Percentiles rank a stretch among this genome's conserved stretches.
Conservation (phyloP, 1,140 invertebrate genomes). For the Drosophila parvula region DNA sequence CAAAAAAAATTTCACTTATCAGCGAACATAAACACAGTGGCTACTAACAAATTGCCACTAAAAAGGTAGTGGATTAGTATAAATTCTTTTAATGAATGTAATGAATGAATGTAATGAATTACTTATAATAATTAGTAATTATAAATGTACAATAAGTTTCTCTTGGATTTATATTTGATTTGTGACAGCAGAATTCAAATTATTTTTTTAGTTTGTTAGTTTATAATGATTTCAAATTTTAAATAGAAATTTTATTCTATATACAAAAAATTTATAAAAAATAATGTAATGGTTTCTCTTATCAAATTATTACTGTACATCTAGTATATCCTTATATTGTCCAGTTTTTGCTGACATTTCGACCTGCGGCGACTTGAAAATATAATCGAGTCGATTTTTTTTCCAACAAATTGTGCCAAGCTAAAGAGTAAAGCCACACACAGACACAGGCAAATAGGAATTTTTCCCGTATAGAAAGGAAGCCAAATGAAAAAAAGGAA, state of each 20-base stretch:
- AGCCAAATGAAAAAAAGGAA: constrained; percentile 36
- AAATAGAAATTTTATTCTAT: too few relatives aligned
- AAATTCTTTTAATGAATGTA: too few relatives aligned
- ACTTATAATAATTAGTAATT: too few relatives aligned
- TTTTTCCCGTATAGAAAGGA: constrained; percentile 12
- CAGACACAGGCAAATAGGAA: constrained; percentile 24
- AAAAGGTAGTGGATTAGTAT: too few relatives aligned
- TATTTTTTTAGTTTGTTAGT: too few relatives aligned
- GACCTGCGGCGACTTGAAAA: constrained; percentile 45
- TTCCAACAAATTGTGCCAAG: constrained; percentile 48
- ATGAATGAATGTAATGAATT: too few relatives aligned
- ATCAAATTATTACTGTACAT: constrained; percentile 27
- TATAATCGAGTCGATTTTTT: constrained; percentile 25
- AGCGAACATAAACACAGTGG: constrained; percentile 34
- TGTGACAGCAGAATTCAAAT: too few relatives aligned
- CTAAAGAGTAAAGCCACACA: constrained; percentile 37
- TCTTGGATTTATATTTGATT: too few relatives aligned
- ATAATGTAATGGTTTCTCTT: not conserved
- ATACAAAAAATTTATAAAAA: too few relatives aligned
- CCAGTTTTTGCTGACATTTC: constrained; percentile 67
- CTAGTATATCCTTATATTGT: constrained; percentile 23
- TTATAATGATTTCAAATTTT: too few relatives aligned
- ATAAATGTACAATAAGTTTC: too few relatives aligned
- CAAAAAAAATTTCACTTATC: constrained; percentile 40
- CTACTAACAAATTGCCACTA: too few relatives aligned